Evolutionary conservation across 2,113 vertebrate species (phyloP).

Genomic region (Vimba vimba): DNA sequence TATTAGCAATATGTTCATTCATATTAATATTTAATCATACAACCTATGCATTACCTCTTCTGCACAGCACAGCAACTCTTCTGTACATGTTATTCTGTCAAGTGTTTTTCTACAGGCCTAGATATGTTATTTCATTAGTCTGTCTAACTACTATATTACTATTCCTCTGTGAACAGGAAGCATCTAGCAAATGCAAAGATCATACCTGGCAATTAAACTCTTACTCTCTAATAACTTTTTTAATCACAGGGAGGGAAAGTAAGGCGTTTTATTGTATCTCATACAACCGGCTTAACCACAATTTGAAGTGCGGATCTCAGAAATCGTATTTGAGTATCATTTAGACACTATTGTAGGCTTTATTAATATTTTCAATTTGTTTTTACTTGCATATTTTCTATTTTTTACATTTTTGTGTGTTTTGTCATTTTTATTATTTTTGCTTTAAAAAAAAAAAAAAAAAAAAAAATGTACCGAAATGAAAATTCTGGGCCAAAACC

Average conservation of each 20-base stretch:
- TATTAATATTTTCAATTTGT: not conserved
- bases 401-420: no score
- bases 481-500: no score
- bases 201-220: not conserved
- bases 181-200: not conserved
- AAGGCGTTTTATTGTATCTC: no score
- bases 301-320: not conserved
- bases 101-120: no score
- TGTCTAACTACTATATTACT: not conserved
- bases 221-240: constrained; percentile 1
- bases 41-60: not conserved
- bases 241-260: no score
- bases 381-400: not conserved
- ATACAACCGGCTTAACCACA: not conserved
- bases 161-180: not conserved
- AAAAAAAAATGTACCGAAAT: no score
- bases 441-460: no score
- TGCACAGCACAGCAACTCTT: not conserved
- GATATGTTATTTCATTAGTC: not conserved
- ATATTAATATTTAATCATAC: not conserved
- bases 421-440: no score
- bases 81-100: not conserved
- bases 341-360: not conserved
- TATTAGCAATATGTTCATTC: not conserved
- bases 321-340: not conserved